Conservation (phyloP, 2,888 invertebrate species). For the Pheosia tremula region DNA sequence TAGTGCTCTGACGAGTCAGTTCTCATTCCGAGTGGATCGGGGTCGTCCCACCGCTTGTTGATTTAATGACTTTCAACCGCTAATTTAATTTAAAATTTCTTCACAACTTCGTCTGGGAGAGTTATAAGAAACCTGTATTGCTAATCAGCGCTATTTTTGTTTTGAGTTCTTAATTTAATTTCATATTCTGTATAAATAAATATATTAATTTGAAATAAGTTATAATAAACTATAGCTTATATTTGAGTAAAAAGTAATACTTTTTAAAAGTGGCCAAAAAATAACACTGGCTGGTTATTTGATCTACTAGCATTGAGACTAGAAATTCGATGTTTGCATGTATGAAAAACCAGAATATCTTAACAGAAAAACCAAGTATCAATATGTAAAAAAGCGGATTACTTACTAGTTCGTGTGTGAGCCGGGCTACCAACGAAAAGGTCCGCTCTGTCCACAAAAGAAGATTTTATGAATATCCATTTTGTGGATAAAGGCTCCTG, state of each 20-base stretch:
- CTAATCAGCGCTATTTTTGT: neutral
- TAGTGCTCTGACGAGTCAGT: neutral
- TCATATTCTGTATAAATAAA: neutral
- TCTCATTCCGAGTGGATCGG: neutral
- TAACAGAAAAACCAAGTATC: neutral
- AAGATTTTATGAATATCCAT: conserved; percentile 6
- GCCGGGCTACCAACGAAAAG: neutral
- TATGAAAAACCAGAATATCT: neutral
- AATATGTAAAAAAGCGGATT: neutral
- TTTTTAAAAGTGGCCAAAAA: no score
- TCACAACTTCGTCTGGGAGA: neutral
- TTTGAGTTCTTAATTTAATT: neutral
- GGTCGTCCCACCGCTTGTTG: neutral
- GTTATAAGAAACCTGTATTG: neutral
- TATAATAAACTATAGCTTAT: no score
- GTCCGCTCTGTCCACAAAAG: neutral
- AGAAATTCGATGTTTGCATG: no score
- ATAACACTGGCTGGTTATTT: no score
- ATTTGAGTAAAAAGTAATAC: no score
- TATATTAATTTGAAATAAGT: neutral
- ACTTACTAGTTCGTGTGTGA: neutral
- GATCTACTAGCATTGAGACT: no score
- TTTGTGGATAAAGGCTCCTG: conserved; percentile 9
- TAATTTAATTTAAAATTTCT: neutral
- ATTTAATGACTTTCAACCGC: neutral